Percentiles rank a stretch among this genome's conserved stretches.
These are phyloP conservation scores for Spialia ferax DNA, from an alignment of 2,888 invertebrate genomes.

Conservation along the genomic window DNA sequence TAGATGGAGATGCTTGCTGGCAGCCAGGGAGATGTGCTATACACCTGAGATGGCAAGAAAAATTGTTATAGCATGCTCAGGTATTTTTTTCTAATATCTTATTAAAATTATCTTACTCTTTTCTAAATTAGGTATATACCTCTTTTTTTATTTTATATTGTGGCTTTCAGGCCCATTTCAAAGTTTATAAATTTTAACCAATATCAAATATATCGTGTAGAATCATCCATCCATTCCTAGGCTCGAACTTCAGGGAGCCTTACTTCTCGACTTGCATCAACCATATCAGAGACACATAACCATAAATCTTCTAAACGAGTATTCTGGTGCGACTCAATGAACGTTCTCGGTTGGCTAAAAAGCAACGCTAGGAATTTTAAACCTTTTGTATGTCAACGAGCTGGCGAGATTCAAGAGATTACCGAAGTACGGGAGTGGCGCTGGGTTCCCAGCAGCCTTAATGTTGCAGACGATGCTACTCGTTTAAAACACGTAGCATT, in stretches of 20 bases:
- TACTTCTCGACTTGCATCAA: background rate
- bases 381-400: slow-evolving; percentile 3
- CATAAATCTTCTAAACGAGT: background rate
- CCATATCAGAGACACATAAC: background rate
- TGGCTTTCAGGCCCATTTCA: too few relatives aligned
- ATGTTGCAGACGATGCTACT: slow-evolving; percentile 2
- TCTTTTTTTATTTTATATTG: too few relatives aligned
- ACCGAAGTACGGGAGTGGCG: background rate
- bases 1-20: background rate
- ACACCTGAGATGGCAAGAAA: too few relatives aligned
- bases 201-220: too few relatives aligned
- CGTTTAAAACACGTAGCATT: background rate
- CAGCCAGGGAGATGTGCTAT: background rate
- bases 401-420: slow-evolving; percentile 4
- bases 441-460: background rate
- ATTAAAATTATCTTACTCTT: too few relatives aligned
- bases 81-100: too few relatives aligned
- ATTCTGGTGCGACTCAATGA: slow-evolving; percentile 1
- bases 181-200: too few relatives aligned
- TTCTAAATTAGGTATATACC: too few relatives aligned
- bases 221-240: background rate
- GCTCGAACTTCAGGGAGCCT: slow-evolving; percentile 9
- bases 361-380: slow-evolving; percentile 2
- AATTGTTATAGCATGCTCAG: too few relatives aligned
- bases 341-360: background rate